Conservation (phyloP, 2,113 vertebrate genomes). For the Antechinus flavipes region DNA sequence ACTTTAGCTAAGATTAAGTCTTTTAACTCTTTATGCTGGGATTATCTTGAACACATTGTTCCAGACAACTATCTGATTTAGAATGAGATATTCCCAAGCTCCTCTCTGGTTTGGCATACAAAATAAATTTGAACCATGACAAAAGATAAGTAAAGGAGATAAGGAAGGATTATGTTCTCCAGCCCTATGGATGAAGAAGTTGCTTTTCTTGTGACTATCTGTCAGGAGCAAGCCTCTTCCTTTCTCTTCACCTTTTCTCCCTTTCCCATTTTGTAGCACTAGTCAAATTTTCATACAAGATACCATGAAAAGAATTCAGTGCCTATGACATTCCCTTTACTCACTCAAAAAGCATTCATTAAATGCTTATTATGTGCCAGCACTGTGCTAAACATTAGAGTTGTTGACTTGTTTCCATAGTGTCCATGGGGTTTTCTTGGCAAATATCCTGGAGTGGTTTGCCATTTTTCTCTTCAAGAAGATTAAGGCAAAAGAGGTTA, state of each 20-base stretch:
- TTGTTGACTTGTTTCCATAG: not conserved
- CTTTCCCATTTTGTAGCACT: not conserved
- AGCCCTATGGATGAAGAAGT: not conserved
- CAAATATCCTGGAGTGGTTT: not conserved
- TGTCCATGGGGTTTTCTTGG: not conserved
- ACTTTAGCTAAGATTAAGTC: not conserved
- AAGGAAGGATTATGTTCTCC: not conserved
- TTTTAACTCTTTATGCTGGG: not conserved
- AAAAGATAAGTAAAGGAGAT: not conserved
- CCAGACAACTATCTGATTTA: not conserved
- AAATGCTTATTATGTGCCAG: not conserved
- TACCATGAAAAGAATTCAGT: not conserved
- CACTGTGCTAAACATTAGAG: not conserved
- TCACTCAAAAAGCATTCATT: not conserved
- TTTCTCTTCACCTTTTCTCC: not conserved
- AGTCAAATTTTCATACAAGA: not conserved
- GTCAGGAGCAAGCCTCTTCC: not conserved
- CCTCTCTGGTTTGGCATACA: not conserved
- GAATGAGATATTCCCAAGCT: not conserved
- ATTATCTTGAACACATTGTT: not conserved
- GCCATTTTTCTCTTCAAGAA: not conserved
- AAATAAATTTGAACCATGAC: not conserved
- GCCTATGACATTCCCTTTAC: not conserved
- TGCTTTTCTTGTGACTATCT: not conserved
- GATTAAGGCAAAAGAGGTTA: not conserved